These are phyloP conservation scores for Drosophila melanogaster DNA, from an alignment of 1,140 invertebrate genomes.

Conservation along the genomic window Release_6_plus_ISO1_MT NT_037436.4:2960501-2961000, in stretches of 20 bases:
- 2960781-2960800: background rate
- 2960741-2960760: slow-evolving; percentile 12
- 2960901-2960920: background rate
- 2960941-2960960: slow-evolving; percentile 20
- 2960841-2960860: slow-evolving; percentile 7
- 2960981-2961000: background rate
- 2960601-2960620: slow-evolving; percentile 5
- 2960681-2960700: slow-evolving; percentile 14
- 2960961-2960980: slow-evolving; percentile 28
- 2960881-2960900: slow-evolving; percentile 3
- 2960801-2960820: slow-evolving; percentile 15
- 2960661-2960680: slow-evolving; percentile 10
- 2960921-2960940: slow-evolving; percentile 15
- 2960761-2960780: slow-evolving; percentile 10
- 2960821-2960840: background rate
- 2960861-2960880: background rate
- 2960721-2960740: slow-evolving; percentile 2
- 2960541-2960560: background rate
- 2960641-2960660: background rate
- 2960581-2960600: background rate
- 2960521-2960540: slow-evolving; percentile 15
- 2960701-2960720: background rate
- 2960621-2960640: background rate
- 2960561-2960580: too few relatives aligned
- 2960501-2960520: slow-evolving; percentile 19